Percentiles rank a stretch among this genome's conserved stretches.
phyloP scores from a whole-genome alignment of 30 jellyfish, hydroid and myxozoan genomes.

The Turritopsis dohrnii region DNA sequence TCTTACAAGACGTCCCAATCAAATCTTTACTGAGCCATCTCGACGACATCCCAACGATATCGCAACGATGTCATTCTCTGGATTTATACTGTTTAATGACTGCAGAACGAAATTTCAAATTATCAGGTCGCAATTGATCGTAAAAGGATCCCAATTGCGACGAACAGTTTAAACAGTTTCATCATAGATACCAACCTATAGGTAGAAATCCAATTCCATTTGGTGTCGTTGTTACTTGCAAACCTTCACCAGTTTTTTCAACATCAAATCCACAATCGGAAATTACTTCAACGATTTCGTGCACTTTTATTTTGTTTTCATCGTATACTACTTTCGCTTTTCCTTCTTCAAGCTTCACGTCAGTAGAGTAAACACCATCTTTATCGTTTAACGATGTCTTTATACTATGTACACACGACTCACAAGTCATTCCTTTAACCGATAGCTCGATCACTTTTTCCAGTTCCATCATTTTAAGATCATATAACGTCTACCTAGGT shows the following conservation, averaged over 20 bases:
- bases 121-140: too few species aligned
- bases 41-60: too few species aligned
- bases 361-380: slow-evolving; percentile 41
- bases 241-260: background rate
- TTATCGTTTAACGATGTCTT: slow-evolving; percentile 46
- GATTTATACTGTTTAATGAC: too few species aligned
- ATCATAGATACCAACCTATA: too few species aligned
- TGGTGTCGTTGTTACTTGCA: background rate
- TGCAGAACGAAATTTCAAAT: too few species aligned
- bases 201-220: background rate
- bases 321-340: slow-evolving; percentile 28
- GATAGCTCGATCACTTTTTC: slow-evolving; percentile 25
- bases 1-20: too few species aligned
- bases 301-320: slow-evolving; percentile 20
- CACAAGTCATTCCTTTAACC: slow-evolving; percentile 88
- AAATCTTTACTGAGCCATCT: too few species aligned
- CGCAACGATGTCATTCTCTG: too few species aligned
- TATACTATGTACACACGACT: slow-evolving; percentile 75
- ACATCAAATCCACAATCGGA: slow-evolving; percentile 38
- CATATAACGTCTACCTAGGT: too few species aligned
- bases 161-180: too few species aligned
- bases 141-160: too few species aligned
- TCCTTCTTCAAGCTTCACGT: slow-evolving; percentile 48
- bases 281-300: slow-evolving; percentile 2
- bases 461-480: too few species aligned